Evolutionary conservation across 2,888 invertebrate species (phyloP).

Genomic region (Erynnis tages): DNA sequence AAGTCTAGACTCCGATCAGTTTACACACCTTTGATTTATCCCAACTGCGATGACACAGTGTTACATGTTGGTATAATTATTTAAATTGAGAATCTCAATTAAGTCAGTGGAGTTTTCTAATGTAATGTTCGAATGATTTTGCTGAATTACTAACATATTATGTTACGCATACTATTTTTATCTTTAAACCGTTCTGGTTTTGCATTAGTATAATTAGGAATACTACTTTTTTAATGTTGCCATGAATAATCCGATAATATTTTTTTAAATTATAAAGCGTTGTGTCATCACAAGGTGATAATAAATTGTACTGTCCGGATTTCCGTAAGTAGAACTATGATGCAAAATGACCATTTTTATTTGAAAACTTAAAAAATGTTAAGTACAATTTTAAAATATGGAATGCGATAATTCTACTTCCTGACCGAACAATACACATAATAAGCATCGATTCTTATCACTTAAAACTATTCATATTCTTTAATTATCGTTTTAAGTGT

Average conservation of each 20-base stretch:
- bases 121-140: too few species aligned
- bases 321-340: constrained; percentile 2
- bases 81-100: too few species aligned
- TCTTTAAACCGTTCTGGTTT: too few species aligned
- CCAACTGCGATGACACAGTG: background rate
- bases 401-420: background rate
- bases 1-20: constrained; percentile 64
- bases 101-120: too few species aligned
- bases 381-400: background rate
- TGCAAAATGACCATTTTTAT: background rate
- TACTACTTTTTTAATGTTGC: too few species aligned
- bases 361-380: background rate
- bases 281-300: constrained; percentile 7
- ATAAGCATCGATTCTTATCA: background rate
- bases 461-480: background rate
- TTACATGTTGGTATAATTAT: too few species aligned
- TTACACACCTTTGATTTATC: constrained; percentile 57
- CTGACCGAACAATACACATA: background rate
- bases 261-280: too few species aligned
- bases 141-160: too few species aligned
- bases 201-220: too few species aligned
- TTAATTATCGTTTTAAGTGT: too few species aligned
- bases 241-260: too few species aligned
- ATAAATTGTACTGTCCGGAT: background rate
- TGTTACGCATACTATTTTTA: too few species aligned